These are phyloP conservation scores for Apocheima hispidaria DNA, from an alignment of 2,888 invertebrate genomes.

Conservation along the genomic window DNA sequence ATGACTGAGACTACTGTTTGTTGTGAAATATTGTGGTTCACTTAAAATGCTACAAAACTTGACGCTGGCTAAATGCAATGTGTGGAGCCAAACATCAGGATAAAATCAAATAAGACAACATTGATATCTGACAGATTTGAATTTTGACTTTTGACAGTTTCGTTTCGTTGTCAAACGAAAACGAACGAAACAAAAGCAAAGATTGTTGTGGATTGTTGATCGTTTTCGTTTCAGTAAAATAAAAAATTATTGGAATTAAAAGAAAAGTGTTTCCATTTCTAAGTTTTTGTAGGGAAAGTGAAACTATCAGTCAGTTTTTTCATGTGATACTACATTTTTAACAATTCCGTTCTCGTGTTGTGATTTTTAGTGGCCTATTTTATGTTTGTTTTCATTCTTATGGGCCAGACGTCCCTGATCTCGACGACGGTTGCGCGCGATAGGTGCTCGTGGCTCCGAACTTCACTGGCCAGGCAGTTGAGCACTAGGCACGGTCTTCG, in stretches of 20 bases:
- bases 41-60: no score
- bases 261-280: neutral
- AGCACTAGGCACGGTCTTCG: constrained; percentile 48
- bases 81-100: no score
- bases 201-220: constrained; percentile 9
- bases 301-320: constrained; percentile 4
- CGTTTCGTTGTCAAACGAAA: constrained; percentile 20
- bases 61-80: no score
- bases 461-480: constrained; percentile 45
- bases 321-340: neutral
- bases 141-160: no score
- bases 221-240: constrained; percentile 8
- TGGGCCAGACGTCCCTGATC: constrained; percentile 36
- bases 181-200: neutral
- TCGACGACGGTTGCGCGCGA: constrained; percentile 48
- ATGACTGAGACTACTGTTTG: no score
- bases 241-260: constrained; percentile 11
- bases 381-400: constrained; percentile 39
- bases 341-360: constrained; percentile 1
- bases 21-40: no score
- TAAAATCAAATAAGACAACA: constrained; percentile 15
- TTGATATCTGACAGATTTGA: no score
- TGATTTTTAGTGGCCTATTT: constrained; percentile 22
- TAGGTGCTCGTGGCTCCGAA: constrained; percentile 46
- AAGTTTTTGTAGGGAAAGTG: constrained; percentile 9